Base-by-base conservation (phyloP, 1,140 invertebrate species). In the Harpegnathos saltator region DNA sequence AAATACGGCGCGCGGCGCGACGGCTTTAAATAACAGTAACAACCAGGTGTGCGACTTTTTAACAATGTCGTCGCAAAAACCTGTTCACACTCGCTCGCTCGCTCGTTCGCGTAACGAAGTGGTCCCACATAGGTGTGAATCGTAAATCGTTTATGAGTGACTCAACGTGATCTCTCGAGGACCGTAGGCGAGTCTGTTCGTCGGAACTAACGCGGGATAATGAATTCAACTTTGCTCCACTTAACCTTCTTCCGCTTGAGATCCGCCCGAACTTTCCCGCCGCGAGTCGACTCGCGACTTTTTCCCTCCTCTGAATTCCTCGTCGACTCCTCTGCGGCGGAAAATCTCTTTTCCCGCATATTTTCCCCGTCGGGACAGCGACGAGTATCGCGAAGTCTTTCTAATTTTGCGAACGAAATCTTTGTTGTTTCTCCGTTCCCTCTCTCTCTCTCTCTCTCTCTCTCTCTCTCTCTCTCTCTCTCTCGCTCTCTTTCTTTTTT, bases 91-190 rank as follows among this genome's bases (percentile, higher is more conserved):
- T 4, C 38, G 38, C 38, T 44, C 38, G 38, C 38, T 4, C 7
- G 59, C 73, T 61, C 22, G 22, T 33, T 48, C 58, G 38, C 38
- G 29, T 56, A 77, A 56, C 74, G 48, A 77, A 68, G 19, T 48
- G 61, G 26, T 26, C 15, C 48, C 52, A n/a, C 24, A 68, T 62
- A 63, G 19, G 78, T 24, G 69, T 19, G 78, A 82, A 82, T 62
- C 69, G 58, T 82, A 82, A 82, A 82, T 82, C 78, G 78, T 82
- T 82, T 82, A 82, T n/a, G 78, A 74, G 14, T 48, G 58, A 74
- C 26, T 74, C 48, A 50, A 26, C 24, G n/a, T 38, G 62, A 66
- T 81, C 22, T 56, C 19, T n/a, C 11, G 66, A 2, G 24, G 17
- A 11, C 22, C 44, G 38, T 69, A 29, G 26, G 29, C 66, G 38